phyloP scores from a whole-genome alignment of 2,113 vertebrate genomes.

The Salvelinus sp. region DNA sequence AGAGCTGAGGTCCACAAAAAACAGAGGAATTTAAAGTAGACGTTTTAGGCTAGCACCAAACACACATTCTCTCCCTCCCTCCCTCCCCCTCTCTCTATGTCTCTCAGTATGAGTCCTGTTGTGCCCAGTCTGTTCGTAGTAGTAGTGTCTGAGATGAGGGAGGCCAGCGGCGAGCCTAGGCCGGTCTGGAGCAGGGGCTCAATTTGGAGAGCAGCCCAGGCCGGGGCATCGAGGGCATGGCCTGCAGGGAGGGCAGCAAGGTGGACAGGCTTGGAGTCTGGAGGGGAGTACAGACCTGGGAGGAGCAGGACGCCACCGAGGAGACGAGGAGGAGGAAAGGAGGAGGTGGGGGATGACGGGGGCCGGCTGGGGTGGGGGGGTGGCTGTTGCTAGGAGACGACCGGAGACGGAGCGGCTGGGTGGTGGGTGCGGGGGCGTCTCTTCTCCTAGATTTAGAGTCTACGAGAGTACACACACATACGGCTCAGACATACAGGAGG shows the following conservation, averaged over 20 bases:
- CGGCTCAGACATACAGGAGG: slow-evolving; percentile 32
- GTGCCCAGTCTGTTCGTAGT: slow-evolving; percentile 40
- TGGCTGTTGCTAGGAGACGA: slow-evolving; percentile 75
- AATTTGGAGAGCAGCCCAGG: slow-evolving; percentile 66
- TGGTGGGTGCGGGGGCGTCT: slow-evolving; percentile 80
- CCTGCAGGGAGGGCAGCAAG: slow-evolving; percentile 71
- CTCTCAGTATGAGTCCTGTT: slow-evolving; percentile 55
- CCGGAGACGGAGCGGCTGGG: slow-evolving; percentile 75
- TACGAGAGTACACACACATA: slow-evolving; percentile 50
- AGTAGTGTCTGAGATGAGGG: slow-evolving; percentile 49
- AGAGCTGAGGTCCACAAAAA: not conserved
- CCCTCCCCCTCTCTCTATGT: not conserved
- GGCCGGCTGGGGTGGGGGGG: slow-evolving; percentile 54
- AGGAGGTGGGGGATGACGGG: slow-evolving; percentile 59
- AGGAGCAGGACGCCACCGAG: slow-evolving; percentile 65
- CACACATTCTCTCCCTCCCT: not conserved
- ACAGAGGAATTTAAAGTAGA: not conserved
- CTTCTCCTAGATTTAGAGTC: slow-evolving; percentile 84
- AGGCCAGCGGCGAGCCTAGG: slow-evolving; percentile 52
- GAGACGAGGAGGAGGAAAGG: slow-evolving; percentile 60
- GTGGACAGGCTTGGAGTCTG: slow-evolving; percentile 65
- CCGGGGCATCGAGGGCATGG: slow-evolving; percentile 44
- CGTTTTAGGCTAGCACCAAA: slow-evolving; percentile 46
- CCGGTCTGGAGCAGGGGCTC: slow-evolving; percentile 67
- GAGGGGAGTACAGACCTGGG: slow-evolving; percentile 83